These are phyloP conservation scores for Petaurus breviceps DNA, from an alignment of 2,113 vertebrate species.

Conservation along the genomic window DNA sequence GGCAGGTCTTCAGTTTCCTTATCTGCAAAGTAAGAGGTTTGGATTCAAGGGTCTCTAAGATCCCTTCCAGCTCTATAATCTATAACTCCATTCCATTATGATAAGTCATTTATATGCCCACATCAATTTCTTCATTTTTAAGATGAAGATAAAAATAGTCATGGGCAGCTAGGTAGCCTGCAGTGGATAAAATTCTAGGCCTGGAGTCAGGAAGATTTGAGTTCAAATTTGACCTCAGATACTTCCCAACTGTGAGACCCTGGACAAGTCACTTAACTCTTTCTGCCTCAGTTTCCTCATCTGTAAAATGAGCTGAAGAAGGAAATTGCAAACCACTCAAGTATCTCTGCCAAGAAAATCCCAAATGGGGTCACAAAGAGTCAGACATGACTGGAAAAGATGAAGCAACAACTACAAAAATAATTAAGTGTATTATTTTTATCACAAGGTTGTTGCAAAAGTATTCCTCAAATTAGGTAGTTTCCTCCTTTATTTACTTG, in stretches of 20 bases:
- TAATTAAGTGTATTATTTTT: not conserved
- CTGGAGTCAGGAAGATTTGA: not conserved
- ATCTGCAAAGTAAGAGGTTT: not conserved
- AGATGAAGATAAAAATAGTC: not conserved
- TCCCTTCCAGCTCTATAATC: not conserved
- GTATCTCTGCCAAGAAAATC: no score
- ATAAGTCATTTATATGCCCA: not conserved
- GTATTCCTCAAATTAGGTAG: slow-evolving; percentile 10
- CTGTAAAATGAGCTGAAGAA: no score
- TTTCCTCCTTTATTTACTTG: slow-evolving; percentile 46
- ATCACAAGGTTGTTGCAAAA: not conserved
- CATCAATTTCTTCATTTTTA: not conserved
- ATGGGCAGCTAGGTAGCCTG: not conserved
- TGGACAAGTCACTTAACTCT: not conserved
- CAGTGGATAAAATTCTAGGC: not conserved
- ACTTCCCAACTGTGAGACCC: not conserved
- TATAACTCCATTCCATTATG: not conserved
- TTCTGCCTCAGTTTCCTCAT: not conserved
- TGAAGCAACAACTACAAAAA: not conserved
- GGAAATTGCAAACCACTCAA: no score
- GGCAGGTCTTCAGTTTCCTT: not conserved
- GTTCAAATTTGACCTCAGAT: not conserved
- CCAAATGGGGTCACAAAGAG: no score
- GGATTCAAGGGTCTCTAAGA: not conserved
- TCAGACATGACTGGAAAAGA: not conserved